Evolutionary conservation across 2,113 vertebrate species (phyloP).

Genomic region (Prolemur simus): DNA sequence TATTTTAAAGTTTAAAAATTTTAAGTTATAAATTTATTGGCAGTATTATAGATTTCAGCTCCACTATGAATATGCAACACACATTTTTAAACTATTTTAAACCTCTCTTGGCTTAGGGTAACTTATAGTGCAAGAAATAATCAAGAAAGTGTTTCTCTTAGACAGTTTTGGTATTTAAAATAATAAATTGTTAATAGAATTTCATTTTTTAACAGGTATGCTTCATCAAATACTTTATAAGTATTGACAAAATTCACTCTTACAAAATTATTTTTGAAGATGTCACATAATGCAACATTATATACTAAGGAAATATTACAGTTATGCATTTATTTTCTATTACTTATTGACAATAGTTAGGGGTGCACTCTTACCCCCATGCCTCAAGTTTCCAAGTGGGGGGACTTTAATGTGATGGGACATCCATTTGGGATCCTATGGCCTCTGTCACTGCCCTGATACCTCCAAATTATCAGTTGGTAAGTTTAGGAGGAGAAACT

Average conservation of each 20-base stretch:
- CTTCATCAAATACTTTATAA: background rate
- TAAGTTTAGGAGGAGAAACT: background rate
- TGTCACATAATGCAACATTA: background rate
- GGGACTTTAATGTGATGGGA: background rate
- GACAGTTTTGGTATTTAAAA: slow-evolving; percentile 62
- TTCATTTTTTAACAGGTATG: background rate
- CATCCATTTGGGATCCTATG: background rate
- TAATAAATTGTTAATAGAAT: slow-evolving; percentile 53
- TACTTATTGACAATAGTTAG: background rate
- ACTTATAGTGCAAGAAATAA: slow-evolving; percentile 64
- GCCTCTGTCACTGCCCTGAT: too few relatives aligned
- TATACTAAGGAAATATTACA: background rate
- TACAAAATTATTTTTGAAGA: background rate
- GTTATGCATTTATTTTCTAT: background rate
- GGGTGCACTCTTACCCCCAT: too few relatives aligned
- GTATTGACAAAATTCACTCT: background rate
- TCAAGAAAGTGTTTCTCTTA: slow-evolving; percentile 26
- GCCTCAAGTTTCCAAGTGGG: background rate
- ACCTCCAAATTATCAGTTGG: background rate
- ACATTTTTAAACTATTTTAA: slow-evolving; percentile 25
- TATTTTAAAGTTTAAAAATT: background rate
- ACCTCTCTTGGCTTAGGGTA: slow-evolving; percentile 33
- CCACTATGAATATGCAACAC: fast-evolving
- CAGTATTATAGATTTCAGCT: fast-evolving
- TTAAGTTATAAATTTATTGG: background rate